A percentile compares a stretch with the other conserved stretches of the same genome.
Evolutionary conservation across 2,797 vertebrate genomes (phyloP).

Genomic region (Chelon auratus): DNA sequence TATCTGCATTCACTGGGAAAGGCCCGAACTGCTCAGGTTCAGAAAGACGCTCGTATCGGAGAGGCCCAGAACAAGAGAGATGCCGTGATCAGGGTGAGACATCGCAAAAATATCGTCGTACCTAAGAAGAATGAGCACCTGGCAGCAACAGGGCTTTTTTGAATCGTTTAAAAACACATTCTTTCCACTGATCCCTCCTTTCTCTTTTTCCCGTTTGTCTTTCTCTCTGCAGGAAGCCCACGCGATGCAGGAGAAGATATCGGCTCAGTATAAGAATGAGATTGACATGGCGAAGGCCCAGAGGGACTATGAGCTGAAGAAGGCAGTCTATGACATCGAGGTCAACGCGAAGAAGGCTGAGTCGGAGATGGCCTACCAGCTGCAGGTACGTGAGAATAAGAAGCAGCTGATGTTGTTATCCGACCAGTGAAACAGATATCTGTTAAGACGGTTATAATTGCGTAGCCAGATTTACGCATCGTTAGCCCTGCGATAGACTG

Average conservation of each 20-base stretch:
- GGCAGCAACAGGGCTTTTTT: no score
- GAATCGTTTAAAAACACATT: no score
- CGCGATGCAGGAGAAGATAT: conserved; percentile 91
- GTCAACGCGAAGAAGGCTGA: conserved; percentile 92
- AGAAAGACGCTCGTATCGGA: conserved; percentile 93
- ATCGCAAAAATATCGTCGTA: no score
- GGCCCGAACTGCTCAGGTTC: conserved; percentile 92
- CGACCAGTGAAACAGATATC: background rate
- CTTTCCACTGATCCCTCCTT: background rate
- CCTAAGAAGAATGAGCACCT: no score
- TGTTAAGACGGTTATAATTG: background rate
- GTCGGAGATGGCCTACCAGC: conserved; percentile 93
- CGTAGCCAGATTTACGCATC: no score
- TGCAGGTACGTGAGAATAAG: conserved; percentile 85
- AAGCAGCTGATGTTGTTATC: background rate
- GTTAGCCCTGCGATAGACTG: no score
- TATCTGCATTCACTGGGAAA: conserved; percentile 93
- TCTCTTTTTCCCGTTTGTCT: background rate
- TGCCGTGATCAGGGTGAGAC: conserved; percentile 90
- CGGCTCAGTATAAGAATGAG: conserved; percentile 91
- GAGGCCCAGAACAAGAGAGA: conserved; percentile 93
- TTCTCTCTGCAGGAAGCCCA: conserved; percentile 86
- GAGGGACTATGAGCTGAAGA: conserved; percentile 93
- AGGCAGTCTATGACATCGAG: conserved; percentile 90
- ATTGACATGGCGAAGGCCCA: conserved; percentile 94